Percentiles rank a stretch among this genome's conserved stretches.
These are phyloP conservation scores for Morelia viridis DNA, from an alignment of 2,797 vertebrate species.

Conservation along the genomic window DNA sequence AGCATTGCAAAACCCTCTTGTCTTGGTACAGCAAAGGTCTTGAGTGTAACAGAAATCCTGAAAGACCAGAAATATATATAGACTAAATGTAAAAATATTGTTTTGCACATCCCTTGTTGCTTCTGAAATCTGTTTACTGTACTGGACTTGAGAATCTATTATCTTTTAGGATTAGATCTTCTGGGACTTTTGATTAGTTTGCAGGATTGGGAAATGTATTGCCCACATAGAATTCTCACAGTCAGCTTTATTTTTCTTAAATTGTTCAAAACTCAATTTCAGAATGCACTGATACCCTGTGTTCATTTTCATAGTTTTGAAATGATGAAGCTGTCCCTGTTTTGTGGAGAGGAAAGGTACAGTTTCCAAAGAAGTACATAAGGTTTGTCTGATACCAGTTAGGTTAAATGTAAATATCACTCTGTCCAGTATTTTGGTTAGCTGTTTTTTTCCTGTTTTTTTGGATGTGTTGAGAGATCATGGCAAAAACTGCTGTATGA, in stretches of 20 bases:
- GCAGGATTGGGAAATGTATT: not conserved
- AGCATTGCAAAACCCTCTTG: not conserved
- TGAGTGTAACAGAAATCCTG: conserved; percentile 2
- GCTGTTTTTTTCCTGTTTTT: not conserved
- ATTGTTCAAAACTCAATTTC: not conserved
- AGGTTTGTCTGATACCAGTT: not conserved
- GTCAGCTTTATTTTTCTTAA: not conserved
- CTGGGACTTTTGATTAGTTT: not conserved
- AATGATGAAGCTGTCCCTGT: not conserved
- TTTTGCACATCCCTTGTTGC: not conserved
- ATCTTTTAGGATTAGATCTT: not conserved
- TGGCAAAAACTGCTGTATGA: not conserved
- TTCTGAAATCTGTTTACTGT: conserved; percentile 1
- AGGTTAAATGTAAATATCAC: not conserved
- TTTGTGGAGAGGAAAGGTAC: not conserved
- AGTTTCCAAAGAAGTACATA: not conserved
- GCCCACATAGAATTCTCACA: not conserved
- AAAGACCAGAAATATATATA: not conserved
- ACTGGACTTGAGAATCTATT: not conserved
- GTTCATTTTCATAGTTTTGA: not conserved
- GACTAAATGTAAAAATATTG: not conserved
- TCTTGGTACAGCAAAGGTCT: not conserved
- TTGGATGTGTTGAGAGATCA: not conserved
- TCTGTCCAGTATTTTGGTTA: not conserved
- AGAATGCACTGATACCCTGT: not conserved